phyloP scores from a whole-genome alignment of 2,888 invertebrate genomes.

The Seira sanloemensis region DNA sequence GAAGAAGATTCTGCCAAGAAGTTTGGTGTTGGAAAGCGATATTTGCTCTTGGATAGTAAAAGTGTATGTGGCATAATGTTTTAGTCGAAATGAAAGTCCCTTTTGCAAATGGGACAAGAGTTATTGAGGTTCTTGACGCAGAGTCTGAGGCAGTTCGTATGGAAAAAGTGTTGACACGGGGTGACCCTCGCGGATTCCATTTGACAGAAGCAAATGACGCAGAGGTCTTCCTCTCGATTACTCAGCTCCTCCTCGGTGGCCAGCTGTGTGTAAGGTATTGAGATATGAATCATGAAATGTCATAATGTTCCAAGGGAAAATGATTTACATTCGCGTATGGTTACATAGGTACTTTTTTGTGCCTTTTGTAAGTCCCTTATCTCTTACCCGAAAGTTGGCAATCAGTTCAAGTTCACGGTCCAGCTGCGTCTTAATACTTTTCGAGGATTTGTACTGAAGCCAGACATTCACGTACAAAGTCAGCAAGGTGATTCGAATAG shows the following conservation, averaged over 20 bases:
- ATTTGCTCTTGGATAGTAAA: too few relatives aligned
- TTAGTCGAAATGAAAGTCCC: conserved; percentile 68
- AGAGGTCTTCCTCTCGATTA: conserved; percentile 86
- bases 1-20: too few relatives aligned
- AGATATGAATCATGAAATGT: too few relatives aligned
- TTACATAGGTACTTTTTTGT: too few relatives aligned
- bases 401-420: conserved; percentile 81
- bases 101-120: conserved; percentile 86
- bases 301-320: too few relatives aligned
- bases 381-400: conserved; percentile 79
- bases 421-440: conserved; percentile 79
- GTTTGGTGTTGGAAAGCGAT: too few relatives aligned
- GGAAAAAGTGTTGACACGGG: conserved; percentile 88
- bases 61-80: too few relatives aligned
- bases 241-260: conserved; percentile 83
- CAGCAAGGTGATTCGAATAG: conserved; percentile 79
- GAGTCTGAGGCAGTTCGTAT: conserved; percentile 84
- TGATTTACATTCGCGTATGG: too few relatives aligned
- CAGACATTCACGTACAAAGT: conserved; percentile 82
- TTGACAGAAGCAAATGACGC: conserved; percentile 84
- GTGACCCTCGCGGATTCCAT: conserved; percentile 86
- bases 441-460: conserved; percentile 81
- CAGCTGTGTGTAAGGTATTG: too few relatives aligned
- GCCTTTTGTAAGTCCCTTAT: not conserved
- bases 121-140: conserved; percentile 81